Percentiles rank a stretch among this genome's conserved stretches.
These are phyloP conservation scores for Martes martes DNA, from an alignment of 2,113 vertebrate genomes.

Conservation along the genomic window DNA sequence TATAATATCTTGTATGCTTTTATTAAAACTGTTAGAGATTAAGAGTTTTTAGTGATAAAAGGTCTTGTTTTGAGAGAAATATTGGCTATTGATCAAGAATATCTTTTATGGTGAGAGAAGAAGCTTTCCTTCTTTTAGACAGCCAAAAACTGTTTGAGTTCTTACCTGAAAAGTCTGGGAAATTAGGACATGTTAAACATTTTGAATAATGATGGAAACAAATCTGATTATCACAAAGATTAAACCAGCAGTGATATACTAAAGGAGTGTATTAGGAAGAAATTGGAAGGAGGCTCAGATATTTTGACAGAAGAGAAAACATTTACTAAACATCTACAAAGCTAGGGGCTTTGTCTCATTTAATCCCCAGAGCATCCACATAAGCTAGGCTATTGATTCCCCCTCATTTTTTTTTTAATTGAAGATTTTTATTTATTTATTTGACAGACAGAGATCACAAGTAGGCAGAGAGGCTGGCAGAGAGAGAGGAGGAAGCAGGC, in stretches of 20 bases:
- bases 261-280: background rate
- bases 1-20: background rate
- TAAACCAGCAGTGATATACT: background rate
- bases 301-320: background rate
- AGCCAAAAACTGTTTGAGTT: background rate
- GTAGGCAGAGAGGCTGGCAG: too few relatives aligned
- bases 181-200: background rate
- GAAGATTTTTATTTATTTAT: too few relatives aligned
- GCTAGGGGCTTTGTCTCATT: background rate
- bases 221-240: background rate
- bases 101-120: background rate
- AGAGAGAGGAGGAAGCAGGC: too few relatives aligned
- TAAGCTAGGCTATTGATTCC: background rate
- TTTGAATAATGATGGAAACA: background rate
- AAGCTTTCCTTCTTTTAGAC: background rate
- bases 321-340: background rate
- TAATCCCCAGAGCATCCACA: background rate
- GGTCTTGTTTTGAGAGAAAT: background rate
- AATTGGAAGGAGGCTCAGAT: background rate
- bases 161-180: background rate
- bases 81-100: background rate
- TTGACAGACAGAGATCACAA: too few relatives aligned
- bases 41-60: background rate
- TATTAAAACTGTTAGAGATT: background rate
- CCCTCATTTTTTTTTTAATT: background rate